A percentile compares a stretch with the other conserved stretches of the same genome.
Conservation (phyloP, 2,113 vertebrate species). For the Neogobius melanostomus region DNA sequence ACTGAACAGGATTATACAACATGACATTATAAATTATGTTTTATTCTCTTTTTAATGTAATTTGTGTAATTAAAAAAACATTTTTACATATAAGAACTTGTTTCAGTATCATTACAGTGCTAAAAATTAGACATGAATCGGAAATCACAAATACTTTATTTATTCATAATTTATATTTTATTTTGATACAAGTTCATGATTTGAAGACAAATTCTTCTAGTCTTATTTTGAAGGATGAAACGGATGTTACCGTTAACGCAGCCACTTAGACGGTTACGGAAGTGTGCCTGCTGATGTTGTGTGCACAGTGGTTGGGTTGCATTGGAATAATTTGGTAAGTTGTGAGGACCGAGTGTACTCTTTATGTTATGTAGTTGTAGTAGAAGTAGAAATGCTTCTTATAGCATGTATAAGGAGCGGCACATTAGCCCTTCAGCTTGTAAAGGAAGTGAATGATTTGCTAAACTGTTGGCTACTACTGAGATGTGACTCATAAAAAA, state of each 20-base stretch:
- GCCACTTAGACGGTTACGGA: neutral
- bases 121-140: no score
- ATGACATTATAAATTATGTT: conserved; percentile 1
- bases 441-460: neutral
- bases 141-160: no score
- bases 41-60: neutral
- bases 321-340: neutral
- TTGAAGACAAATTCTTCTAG: no score
- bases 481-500: neutral
- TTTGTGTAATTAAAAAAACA: conserved; percentile 51
- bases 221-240: neutral
- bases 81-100: neutral
- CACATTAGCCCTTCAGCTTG: neutral
- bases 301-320: neutral
- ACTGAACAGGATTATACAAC: conserved; percentile 37
- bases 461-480: neutral
- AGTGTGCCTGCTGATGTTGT: neutral
- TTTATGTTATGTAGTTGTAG: no score
- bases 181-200: no score
- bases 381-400: no score
- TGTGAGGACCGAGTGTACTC: neutral
- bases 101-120: neutral
- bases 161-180: no score
- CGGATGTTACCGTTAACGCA: neutral
- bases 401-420: no score